phyloP scores from a whole-genome alignment of 2,888 invertebrate species.

The Caenorhabditis sinica region DNA sequence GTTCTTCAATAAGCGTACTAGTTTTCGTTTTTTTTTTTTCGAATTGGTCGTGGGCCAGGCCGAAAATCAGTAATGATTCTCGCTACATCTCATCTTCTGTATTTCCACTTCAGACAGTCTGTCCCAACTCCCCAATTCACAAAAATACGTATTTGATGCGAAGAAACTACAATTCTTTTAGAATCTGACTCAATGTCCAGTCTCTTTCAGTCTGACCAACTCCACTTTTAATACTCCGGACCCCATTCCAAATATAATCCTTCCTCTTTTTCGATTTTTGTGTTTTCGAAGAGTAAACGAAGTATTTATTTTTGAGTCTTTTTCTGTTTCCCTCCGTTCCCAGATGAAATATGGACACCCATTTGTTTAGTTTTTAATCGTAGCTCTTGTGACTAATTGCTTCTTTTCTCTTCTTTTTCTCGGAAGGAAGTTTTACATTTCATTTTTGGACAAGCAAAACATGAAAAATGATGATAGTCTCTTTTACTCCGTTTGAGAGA shows the following conservation, averaged over 20 bases:
- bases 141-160: too few relatives aligned
- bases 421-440: conserved; percentile 25
- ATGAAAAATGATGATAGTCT: conserved; percentile 27
- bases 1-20: too few relatives aligned
- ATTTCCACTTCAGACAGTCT: too few relatives aligned
- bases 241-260: neutral
- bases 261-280: neutral
- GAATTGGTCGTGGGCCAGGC: too few relatives aligned
- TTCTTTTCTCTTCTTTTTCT: neutral
- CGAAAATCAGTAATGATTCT: too few relatives aligned
- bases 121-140: too few relatives aligned
- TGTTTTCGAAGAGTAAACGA: neutral
- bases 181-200: too few relatives aligned
- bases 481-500: neutral
- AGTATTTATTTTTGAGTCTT: conserved; percentile 19
- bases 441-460: conserved; percentile 18
- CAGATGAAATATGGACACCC: conserved; percentile 20
- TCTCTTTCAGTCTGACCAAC: too few relatives aligned
- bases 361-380: conserved; percentile 45
- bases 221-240: neutral
- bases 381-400: conserved; percentile 26
- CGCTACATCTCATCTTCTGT: too few relatives aligned
- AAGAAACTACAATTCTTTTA: too few relatives aligned
- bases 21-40: too few relatives aligned
- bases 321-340: neutral